These are phyloP conservation scores for Ataeniobius toweri DNA, from an alignment of 2,797 vertebrate species.

Conservation along the genomic window DNA sequence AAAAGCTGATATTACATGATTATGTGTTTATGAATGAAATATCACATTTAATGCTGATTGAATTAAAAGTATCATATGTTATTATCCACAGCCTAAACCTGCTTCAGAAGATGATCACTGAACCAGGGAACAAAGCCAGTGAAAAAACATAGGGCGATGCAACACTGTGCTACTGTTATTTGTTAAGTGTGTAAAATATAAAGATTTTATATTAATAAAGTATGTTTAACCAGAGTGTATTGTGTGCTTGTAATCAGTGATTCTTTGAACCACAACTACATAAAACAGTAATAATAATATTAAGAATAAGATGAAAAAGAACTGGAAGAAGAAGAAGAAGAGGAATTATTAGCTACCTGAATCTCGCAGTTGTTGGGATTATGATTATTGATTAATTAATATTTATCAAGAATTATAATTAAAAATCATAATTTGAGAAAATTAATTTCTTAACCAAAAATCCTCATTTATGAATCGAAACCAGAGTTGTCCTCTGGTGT, in stretches of 20 bases:
- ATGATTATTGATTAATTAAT: no score
- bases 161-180: constrained; percentile 4
- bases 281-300: background rate
- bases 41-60: background rate
- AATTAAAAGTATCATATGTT: background rate
- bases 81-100: constrained; percentile 42
- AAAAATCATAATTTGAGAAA: no score
- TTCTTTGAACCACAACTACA: background rate
- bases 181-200: constrained; percentile 50
- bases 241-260: background rate
- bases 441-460: no score
- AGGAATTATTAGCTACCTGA: no score
- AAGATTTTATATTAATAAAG: constrained; percentile 67
- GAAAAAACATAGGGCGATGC: background rate
- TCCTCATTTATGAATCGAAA: no score
- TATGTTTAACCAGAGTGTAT: constrained; percentile 8
- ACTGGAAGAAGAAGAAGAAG: background rate
- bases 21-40: background rate
- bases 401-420: no score
- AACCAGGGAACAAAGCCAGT: constrained; percentile 16
- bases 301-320: background rate
- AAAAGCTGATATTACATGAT: background rate
- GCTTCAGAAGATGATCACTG: constrained; percentile 43
- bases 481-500: no score
- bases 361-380: no score